Evolutionary conservation across 2,888 invertebrate genomes (phyloP), one percentile per base, ranked within the genome.

Genomic region (Cyclophora punctaria): DNA sequence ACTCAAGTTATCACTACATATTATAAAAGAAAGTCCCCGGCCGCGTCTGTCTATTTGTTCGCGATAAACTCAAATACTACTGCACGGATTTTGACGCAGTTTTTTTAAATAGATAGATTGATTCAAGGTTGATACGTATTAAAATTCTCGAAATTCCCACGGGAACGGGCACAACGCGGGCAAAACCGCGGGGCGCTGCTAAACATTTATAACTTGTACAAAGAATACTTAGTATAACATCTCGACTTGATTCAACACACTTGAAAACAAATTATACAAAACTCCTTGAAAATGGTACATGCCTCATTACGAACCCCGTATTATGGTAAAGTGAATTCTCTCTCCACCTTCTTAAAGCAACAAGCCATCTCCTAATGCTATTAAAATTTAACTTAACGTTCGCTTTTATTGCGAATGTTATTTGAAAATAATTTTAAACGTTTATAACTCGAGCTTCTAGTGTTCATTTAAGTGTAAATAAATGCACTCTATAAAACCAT

Each of bases 341-440:
- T 37, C 44, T 55, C 52, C 52, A 47, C 37, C 5, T 37, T 58
- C 33, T 34, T 7, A 34, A 20, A 44, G 33, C 44, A 34, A 4
- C 5, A 37, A 37, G 37, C 37, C 37, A 37, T 37, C 60, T 65
- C 48, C 48, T 67, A 64, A 67, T 67, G 63, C 68, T 70, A 68
- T 69, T 70, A 63, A 70, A 68, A 63, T 69, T 63, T 60, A 71
- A 69, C 67, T 67, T 67, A 54, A 72, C 71, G 68, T 58, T 60
- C 20, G 63, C 63, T 69, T 71, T 73, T 67, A 73, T 68, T 64
- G 59, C 62, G 49, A 54, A 50, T 62, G 59, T 65, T 66, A 67
- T 65, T 64, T 51, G 57, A 67, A 71, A 69, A 66, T 71, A 70
- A 75, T 75, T 67, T 67, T 59, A 59, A 68, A 63, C 66, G 60